Conservation (phyloP, 2,113 vertebrate genomes). For the Heterotilapia buettikoferi region DNA sequence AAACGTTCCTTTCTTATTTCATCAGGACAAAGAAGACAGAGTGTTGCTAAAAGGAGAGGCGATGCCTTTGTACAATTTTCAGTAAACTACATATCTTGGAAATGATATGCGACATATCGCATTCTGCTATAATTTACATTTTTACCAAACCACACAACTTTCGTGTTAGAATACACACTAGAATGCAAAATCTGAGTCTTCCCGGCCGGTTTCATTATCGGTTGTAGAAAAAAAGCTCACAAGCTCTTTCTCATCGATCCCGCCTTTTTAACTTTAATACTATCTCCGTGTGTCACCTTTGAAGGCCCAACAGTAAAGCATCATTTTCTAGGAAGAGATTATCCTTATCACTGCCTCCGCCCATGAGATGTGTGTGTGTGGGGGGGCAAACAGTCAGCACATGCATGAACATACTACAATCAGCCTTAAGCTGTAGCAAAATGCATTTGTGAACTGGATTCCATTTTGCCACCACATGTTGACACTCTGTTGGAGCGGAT, state of each 20-base stretch:
- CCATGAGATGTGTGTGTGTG: background rate
- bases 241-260: background rate
- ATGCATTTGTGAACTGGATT: background rate
- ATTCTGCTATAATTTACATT: background rate
- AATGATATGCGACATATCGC: background rate
- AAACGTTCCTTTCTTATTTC: background rate
- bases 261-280: constrained; percentile 23
- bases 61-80: background rate
- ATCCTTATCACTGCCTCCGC: constrained; percentile 46
- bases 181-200: background rate
- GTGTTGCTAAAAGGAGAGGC: background rate
- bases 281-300: constrained; percentile 12
- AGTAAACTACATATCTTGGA: background rate
- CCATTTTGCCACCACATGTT: background rate
- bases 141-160: background rate
- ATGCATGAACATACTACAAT: background rate
- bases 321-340: constrained; percentile 25
- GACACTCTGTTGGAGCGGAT: background rate
- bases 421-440: background rate
- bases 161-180: background rate
- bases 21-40: background rate
- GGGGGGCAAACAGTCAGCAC: background rate
- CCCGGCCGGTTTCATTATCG: background rate
- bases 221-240: background rate
- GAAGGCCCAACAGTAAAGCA: background rate